A percentile compares a stretch with the other conserved stretches of the same genome.
phyloP scores from a whole-genome alignment of 1,140 invertebrate species.

The Polyergus mexicanus region DNA sequence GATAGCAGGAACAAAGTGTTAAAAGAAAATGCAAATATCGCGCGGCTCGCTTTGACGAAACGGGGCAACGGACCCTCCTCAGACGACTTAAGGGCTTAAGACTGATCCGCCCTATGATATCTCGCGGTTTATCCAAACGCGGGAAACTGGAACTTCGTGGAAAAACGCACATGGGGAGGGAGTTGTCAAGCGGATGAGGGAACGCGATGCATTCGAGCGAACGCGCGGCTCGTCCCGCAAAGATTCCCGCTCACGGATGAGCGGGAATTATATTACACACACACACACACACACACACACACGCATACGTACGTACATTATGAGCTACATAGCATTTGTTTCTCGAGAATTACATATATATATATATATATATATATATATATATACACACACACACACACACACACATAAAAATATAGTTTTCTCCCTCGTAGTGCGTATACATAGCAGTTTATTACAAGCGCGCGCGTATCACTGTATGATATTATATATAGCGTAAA shows the following conservation, averaged over 20 bases:
- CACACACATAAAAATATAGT: conserved; percentile 61
- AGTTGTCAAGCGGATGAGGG: neutral
- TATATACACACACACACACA: conserved; percentile 39
- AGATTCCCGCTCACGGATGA: neutral
- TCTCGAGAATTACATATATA: conserved; percentile 59
- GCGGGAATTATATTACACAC: conserved; percentile 20
- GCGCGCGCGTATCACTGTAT: conserved; percentile 66
- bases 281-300: neutral
- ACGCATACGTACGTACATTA: conserved; percentile 47
- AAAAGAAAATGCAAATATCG: no score
- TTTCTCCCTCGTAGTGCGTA: conserved; percentile 72
- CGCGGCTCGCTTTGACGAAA: no score
- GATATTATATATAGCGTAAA: conserved; percentile 70
- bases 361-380: conserved; percentile 41
- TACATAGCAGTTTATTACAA: conserved; percentile 65
- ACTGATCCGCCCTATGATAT: no score
- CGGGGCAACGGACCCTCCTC: no score
- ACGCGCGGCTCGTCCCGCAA: conserved; percentile 3
- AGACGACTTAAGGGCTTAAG: no score
- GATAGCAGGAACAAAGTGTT: no score
- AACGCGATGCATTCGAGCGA: conserved; percentile 29
- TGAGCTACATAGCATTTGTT: conserved; percentile 70
- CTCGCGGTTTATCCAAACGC: no score
- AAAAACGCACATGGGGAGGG: neutral
- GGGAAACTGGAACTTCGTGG: neutral